Evolutionary conservation across 2,113 vertebrate genomes (phyloP).

Genomic region (Triplophysa tibetana): DNA sequence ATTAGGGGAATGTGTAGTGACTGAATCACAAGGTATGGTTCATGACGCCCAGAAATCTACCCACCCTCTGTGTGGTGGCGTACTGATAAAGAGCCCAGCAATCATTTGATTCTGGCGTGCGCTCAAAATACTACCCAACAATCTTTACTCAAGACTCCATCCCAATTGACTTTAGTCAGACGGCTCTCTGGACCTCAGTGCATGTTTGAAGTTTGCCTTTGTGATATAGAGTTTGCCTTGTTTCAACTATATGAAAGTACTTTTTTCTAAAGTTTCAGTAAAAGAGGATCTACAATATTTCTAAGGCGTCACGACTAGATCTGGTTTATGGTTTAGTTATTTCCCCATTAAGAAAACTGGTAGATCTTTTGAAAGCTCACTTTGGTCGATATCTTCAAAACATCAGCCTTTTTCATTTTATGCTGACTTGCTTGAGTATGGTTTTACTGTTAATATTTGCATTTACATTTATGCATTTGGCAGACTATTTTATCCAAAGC

Average conservation of each 20-base stretch:
- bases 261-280: constrained; percentile 16
- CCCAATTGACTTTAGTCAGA: constrained; percentile 37
- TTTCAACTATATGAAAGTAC: constrained; percentile 17
- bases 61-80: constrained; percentile 50
- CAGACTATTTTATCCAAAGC: too few species aligned
- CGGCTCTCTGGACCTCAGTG: constrained; percentile 11
- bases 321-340: not conserved
- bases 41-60: constrained; percentile 57
- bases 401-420: not conserved
- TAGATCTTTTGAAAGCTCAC: not conserved
- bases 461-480: too few species aligned
- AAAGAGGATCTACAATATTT: not conserved
- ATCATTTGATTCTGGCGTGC: constrained; percentile 51
- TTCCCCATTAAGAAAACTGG: not conserved
- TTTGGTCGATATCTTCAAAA: not conserved
- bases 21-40: constrained; percentile 55
- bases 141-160: constrained; percentile 18
- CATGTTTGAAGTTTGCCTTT: constrained; percentile 44
- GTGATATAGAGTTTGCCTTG: constrained; percentile 24
- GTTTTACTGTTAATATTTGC: not conserved
- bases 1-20: constrained; percentile 60
- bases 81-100: constrained; percentile 44
- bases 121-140: constrained; percentile 49
- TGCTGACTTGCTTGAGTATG: too few species aligned
- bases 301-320: not conserved